A percentile compares a stretch with the other conserved stretches of the same genome.
Evolutionary conservation across 2,113 vertebrate genomes (phyloP).

Genomic region (Diadophis punctatus): DNA sequence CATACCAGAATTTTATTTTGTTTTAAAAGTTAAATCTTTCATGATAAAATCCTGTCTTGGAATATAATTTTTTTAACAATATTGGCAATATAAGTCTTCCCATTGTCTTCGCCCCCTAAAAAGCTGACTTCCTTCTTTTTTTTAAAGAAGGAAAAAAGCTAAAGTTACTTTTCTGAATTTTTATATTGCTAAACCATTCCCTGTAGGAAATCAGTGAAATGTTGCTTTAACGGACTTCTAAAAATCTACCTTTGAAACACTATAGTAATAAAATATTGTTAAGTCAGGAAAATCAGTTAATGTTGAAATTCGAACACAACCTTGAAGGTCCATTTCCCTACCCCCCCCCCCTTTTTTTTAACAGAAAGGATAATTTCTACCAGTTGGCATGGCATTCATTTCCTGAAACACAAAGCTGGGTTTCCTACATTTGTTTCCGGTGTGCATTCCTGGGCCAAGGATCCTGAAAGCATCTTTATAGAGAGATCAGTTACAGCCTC

Average conservation of each 20-base stretch:
- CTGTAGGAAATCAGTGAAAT: constrained; percentile 22
- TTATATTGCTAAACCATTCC: constrained; percentile 48
- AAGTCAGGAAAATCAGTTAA: constrained; percentile 58
- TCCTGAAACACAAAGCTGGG: constrained; percentile 80
- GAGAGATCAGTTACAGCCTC: constrained; percentile 65
- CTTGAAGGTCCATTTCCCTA: constrained; percentile 14
- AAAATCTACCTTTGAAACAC: constrained; percentile 64
- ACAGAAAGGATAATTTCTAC: constrained; percentile 63
- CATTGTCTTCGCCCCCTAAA: constrained; percentile 5
- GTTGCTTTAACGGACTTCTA: constrained; percentile 40
- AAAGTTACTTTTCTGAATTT: background rate
- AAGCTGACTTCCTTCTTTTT: constrained; percentile 25
- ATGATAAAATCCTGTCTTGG: background rate
- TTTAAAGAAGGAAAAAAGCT: constrained; percentile 7
- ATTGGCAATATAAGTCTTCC: background rate
- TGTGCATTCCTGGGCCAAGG: constrained; percentile 53
- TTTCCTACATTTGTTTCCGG: constrained; percentile 83
- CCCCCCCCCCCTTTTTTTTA: background rate
- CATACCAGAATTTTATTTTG: background rate
- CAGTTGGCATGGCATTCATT: constrained; percentile 70
- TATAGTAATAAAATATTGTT: constrained; percentile 58
- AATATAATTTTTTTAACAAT: background rate
- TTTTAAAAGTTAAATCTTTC: background rate
- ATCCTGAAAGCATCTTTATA: constrained; percentile 62
- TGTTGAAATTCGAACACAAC: constrained; percentile 53